Evolutionary conservation across 2,797 vertebrate species (phyloP).

Genomic region (Aulostomus chinensis): DNA sequence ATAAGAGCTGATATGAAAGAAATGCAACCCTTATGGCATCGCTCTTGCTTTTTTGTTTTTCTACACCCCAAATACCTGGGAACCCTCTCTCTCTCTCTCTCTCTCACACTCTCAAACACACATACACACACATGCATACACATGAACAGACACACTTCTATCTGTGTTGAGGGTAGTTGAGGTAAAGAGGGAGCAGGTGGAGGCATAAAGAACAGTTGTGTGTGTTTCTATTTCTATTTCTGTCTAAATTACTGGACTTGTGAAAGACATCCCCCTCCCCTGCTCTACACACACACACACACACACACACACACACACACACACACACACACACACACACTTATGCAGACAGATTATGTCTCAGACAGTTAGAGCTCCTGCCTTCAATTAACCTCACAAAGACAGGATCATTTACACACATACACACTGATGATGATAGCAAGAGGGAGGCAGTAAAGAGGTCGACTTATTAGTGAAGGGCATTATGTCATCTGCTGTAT

Average conservation of each 20-base stretch:
- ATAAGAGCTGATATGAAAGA: constrained; percentile 77
- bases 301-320: constrained; percentile 1
- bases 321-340: constrained; percentile 12
- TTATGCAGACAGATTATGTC: constrained; percentile 70
- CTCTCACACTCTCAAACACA: constrained; percentile 18
- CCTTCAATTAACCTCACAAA: constrained; percentile 81
- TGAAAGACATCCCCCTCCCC: constrained; percentile 50
- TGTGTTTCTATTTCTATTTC: constrained; percentile 58
- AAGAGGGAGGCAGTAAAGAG: constrained; percentile 30
- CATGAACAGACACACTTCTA: constrained; percentile 42
- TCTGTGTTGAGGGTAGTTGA: constrained; percentile 49
- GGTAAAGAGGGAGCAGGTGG: constrained; percentile 67
- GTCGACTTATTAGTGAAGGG: constrained; percentile 17
- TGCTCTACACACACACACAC: constrained; percentile 4
- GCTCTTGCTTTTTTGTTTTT: constrained; percentile 67
- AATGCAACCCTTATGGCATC: constrained; percentile 67
- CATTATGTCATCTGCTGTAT: constrained; percentile 13
- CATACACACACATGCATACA: constrained; percentile 29
- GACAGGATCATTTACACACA: constrained; percentile 71
- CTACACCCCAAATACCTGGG: constrained; percentile 60
- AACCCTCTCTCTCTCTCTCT: constrained; percentile 34
- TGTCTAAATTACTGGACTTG: constrained; percentile 52
- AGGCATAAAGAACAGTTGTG: constrained; percentile 44
- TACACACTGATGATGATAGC: constrained; percentile 51
- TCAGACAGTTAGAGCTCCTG: constrained; percentile 72